phyloP scores from a whole-genome alignment of 2,797 vertebrate genomes.

The Trachurus trachurus region DNA sequence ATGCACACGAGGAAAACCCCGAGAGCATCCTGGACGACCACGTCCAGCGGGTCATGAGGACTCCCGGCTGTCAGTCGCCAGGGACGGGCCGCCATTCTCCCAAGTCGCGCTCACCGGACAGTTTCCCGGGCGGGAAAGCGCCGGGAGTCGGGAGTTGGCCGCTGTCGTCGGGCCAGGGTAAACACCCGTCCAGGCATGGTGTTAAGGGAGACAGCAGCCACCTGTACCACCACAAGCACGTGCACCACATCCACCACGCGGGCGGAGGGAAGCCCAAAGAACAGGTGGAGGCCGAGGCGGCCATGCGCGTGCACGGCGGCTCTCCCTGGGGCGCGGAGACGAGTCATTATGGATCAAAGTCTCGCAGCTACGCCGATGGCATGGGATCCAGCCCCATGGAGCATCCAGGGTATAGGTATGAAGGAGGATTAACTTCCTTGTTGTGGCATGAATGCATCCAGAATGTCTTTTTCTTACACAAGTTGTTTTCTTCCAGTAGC shows the following conservation, averaged over 20 bases:
- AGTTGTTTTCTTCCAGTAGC: slow-evolving; percentile 74
- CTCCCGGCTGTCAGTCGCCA: slow-evolving; percentile 94
- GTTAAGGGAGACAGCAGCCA: slow-evolving; percentile 86
- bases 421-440: neutral
- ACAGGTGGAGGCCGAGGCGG: slow-evolving; percentile 87
- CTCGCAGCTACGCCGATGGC: slow-evolving; percentile 90
- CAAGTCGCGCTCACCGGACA: slow-evolving; percentile 92
- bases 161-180: slow-evolving; percentile 83
- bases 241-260: slow-evolving; percentile 89
- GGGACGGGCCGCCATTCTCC: slow-evolving; percentile 92
- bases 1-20: slow-evolving; percentile 96
- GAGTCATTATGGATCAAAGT: slow-evolving; percentile 87
- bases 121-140: slow-evolving; percentile 80
- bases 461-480: neutral
- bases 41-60: slow-evolving; percentile 98
- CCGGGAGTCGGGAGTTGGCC: slow-evolving; percentile 68
- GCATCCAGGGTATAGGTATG: slow-evolving; percentile 88
- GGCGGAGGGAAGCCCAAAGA: slow-evolving; percentile 88
- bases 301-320: slow-evolving; percentile 83
- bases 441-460: neutral
- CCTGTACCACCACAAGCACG: slow-evolving; percentile 91
- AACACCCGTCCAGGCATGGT: slow-evolving; percentile 86
- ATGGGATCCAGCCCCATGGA: slow-evolving; percentile 83
- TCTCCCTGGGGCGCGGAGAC: slow-evolving; percentile 88
- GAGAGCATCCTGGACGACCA: slow-evolving; percentile 98